phyloP scores from a whole-genome alignment of 2,797 vertebrate species.

The Aratinga solstitialis region DNA sequence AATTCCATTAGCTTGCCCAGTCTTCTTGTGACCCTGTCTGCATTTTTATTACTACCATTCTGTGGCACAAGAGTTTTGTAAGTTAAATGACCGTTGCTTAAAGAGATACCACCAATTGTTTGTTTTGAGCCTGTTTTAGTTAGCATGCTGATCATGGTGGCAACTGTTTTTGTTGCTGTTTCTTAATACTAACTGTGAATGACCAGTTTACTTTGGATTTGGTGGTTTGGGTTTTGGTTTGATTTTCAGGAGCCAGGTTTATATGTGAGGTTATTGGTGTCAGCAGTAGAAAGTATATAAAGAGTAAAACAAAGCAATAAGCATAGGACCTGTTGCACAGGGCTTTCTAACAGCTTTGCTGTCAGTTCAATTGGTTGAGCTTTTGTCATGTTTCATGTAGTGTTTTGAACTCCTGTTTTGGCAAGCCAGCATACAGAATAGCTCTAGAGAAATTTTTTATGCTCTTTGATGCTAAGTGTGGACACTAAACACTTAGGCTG shows the following conservation, averaged over 20 bases:
- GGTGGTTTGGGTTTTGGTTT: neutral
- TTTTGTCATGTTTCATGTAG: neutral
- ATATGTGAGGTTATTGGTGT: neutral
- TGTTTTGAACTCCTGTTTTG: neutral
- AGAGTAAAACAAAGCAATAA: neutral
- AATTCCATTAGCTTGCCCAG: neutral
- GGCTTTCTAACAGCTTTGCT: neutral
- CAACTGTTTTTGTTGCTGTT: neutral
- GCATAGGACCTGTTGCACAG: neutral
- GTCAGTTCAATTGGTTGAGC: neutral
- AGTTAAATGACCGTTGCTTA: neutral
- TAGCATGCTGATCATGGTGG: neutral
- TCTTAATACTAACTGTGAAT: neutral
- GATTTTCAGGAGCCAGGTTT: neutral
- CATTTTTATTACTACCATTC: neutral
- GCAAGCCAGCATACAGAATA: neutral
- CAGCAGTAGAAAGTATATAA: neutral
- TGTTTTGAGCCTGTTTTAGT: neutral
- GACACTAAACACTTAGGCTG: neutral
- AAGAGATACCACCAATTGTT: neutral
- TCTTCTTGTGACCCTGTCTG: neutral
- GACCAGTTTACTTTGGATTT: neutral
- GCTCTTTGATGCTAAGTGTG: neutral
- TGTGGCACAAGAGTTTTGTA: neutral
- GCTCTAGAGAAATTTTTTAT: neutral